Evolutionary conservation across 64 coral and sea anemone genomes (phyloP).

Genomic region (Stichodactyla mertensii): DNA sequence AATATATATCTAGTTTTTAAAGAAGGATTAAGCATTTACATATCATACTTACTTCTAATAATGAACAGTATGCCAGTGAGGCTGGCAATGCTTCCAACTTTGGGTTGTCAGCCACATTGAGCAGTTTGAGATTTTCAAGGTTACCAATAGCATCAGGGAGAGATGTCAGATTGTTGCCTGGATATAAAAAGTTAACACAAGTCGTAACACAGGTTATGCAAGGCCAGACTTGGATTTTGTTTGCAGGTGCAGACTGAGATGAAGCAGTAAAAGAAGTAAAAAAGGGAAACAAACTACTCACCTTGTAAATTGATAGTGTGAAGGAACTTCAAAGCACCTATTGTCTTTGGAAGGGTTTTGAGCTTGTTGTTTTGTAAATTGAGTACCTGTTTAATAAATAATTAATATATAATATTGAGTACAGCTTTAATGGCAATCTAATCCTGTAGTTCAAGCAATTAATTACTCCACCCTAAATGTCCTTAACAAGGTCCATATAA

Average conservation of each 20-base stretch:
- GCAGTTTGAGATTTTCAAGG: conserved; percentile 61
- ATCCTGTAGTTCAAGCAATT: too few relatives aligned
- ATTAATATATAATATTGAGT: background rate
- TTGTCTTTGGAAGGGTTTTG: conserved; percentile 64
- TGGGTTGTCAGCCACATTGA: conserved; percentile 80
- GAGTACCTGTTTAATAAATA: conserved; percentile 59
- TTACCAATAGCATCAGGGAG: conserved; percentile 87
- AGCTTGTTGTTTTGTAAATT: conserved; percentile 86
- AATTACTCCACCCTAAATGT: too few relatives aligned
- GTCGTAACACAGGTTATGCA: too few relatives aligned
- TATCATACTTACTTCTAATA: conserved; percentile 61
- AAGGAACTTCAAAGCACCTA: conserved; percentile 60
- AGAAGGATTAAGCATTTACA: too few relatives aligned
- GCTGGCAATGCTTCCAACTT: conserved; percentile 54
- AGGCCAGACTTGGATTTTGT: too few relatives aligned
- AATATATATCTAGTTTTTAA: too few relatives aligned
- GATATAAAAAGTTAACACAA: background rate
- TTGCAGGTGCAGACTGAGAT: too few relatives aligned
- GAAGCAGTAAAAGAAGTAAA: background rate
- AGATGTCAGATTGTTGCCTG: conserved; percentile 76
- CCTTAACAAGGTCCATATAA: too few relatives aligned
- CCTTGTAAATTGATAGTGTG: conserved; percentile 82
- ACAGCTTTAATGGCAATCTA: too few relatives aligned
- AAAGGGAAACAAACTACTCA: conserved; percentile 6
- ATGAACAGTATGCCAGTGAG: conserved; percentile 67